These are phyloP conservation scores for Marronus borbonicus DNA, from an alignment of 2,888 invertebrate genomes.

Conservation along the genomic window DNA sequence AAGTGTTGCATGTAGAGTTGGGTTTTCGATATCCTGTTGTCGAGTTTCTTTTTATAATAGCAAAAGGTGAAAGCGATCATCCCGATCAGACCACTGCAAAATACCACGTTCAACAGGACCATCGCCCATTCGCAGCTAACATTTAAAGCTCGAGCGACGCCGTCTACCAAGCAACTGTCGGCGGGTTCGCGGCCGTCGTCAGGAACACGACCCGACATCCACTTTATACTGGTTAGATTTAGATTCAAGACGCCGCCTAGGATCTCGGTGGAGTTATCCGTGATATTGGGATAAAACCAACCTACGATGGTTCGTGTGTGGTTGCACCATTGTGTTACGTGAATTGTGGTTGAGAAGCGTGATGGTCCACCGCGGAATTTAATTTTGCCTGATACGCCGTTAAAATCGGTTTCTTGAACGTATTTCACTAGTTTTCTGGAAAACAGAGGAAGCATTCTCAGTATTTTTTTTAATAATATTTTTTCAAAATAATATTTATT, in stretches of 20 bases:
- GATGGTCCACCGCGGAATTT: conserved; percentile 81
- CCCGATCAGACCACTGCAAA: conserved; percentile 73
- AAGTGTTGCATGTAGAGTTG: conserved; percentile 81
- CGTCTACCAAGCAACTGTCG: conserved; percentile 78
- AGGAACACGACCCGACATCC: conserved; percentile 79
- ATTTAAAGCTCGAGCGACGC: conserved; percentile 78
- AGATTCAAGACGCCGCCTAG: conserved; percentile 38
- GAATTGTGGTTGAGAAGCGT: conserved; percentile 74
- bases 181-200: conserved; percentile 78
- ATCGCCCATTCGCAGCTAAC: conserved; percentile 84
- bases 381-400: conserved; percentile 83
- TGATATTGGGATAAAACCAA: conserved; percentile 73
- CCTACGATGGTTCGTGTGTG: conserved; percentile 73
- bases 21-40: conserved; percentile 79
- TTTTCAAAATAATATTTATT: too few relatives aligned
- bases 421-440: conserved; percentile 75
- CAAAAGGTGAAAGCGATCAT: conserved; percentile 75
- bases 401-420: conserved; percentile 79
- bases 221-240: conserved; percentile 69
- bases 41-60: conserved; percentile 78
- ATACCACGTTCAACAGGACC: conserved; percentile 76
- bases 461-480: too few relatives aligned
- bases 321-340: conserved; percentile 76
- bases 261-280: conserved; percentile 62
- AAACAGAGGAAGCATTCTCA: conserved; percentile 48